Evolutionary conservation across 2,113 vertebrate species (phyloP), one percentile per base, ranked within the genome.

Genomic region (Sula dactylatra): DNA sequence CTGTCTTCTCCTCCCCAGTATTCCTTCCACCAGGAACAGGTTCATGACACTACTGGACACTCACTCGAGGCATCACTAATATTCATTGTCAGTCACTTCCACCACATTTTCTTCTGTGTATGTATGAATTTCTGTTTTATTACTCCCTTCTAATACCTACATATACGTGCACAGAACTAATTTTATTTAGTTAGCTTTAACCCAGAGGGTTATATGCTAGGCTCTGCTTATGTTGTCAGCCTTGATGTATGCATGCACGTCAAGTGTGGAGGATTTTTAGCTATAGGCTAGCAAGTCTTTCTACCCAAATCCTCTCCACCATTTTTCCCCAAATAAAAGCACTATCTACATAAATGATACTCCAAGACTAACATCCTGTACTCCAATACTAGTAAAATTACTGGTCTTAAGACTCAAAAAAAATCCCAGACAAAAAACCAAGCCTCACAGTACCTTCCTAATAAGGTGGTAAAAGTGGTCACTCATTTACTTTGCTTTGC

Each of bases 391-490:
- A 29, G 18, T 42, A 82, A 93, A 70, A 91, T 40, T 34, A 21
- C 10, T 62, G 25, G 14, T 50, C 38, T 34, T 59, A 29, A 54
- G 34, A 44, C 13, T 36, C 3, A 26, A 32, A 82, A n/a, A 31
- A 45, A 13, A 47, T 45, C 2, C 15, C 7, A 64, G 16, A 29
- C 2, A 64, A 65, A 59, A 7, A 4, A 3, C 0, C 1, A 85
- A 70, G 12, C 7, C 7, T 5, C 16, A 64, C 4, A 36, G 5
- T 36, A 8, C 6, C n/a, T 50, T 86, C n/a, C 6, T 80, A 72
- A 91, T 6, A 8, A 55, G 16, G n/a, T 7, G 3, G 16, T 40
- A 20, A 64, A 54, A 40, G 9, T 20, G 4, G 6, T 40, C 13
- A 27, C 10, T 38, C 11, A 71, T 58, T 50, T 65, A 40, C 18